These are phyloP conservation scores for Mythimna loreyi DNA, from an alignment of 2,888 invertebrate species.

Conservation along the genomic window DNA sequence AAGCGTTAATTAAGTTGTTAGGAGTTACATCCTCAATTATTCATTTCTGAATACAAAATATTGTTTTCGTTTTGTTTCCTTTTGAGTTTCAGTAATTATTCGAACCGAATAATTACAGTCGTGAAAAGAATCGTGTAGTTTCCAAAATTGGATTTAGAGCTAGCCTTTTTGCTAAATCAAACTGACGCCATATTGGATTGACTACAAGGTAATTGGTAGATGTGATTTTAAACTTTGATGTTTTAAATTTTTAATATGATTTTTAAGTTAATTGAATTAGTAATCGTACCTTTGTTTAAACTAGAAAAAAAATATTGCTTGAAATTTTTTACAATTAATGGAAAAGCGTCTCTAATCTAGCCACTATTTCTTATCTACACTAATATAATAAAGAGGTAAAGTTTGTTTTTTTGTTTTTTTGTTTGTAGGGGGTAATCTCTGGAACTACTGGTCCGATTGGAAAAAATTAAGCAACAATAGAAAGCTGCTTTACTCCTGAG, in stretches of 20 bases:
- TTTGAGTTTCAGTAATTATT: slow-evolving; percentile 28
- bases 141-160: slow-evolving; percentile 30
- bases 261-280: slow-evolving; percentile 25
- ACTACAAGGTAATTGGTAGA: slow-evolving; percentile 35
- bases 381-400: no score
- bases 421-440: no score
- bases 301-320: background rate
- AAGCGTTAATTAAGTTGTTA: slow-evolving; percentile 78
- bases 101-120: slow-evolving; percentile 30
- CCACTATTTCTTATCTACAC: no score
- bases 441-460: no score
- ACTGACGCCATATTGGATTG: slow-evolving; percentile 40
- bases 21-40: slow-evolving; percentile 58
- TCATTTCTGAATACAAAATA: slow-evolving; percentile 46
- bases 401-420: no score
- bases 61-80: slow-evolving; percentile 39
- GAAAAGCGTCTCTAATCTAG: background rate
- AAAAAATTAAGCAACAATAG: no score
- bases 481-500: no score
- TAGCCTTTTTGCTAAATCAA: slow-evolving; percentile 39
- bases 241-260: slow-evolving; percentile 23
- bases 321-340: slow-evolving; percentile 2
- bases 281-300: background rate
- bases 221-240: slow-evolving; percentile 39
- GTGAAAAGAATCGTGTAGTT: slow-evolving; percentile 9